A percentile compares a stretch with the other conserved stretches of the same genome.
These are phyloP conservation scores for Amblyopsis hoosieri DNA, from an alignment of 2,797 vertebrate genomes.

Conservation along the genomic window DNA sequence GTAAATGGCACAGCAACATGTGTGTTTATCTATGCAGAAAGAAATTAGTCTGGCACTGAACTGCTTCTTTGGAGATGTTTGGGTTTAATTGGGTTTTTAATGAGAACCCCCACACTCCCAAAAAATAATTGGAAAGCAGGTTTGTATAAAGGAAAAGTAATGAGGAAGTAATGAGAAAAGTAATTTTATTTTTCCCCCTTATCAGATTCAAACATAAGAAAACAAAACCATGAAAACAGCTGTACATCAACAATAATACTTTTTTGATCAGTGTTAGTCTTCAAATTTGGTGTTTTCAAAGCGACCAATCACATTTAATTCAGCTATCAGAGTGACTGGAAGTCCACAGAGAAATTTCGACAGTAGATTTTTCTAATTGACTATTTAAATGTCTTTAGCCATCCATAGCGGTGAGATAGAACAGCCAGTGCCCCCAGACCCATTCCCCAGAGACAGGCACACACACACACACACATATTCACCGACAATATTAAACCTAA, in stretches of 20 bases:
- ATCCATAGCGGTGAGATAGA: conserved; percentile 25
- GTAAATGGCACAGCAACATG: conserved; percentile 56
- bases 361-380: conserved; percentile 54
- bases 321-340: conserved; percentile 20
- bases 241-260: not conserved
- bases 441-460: not conserved
- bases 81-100: conserved; percentile 70
- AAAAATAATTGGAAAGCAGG: conserved; percentile 10
- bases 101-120: conserved; percentile 45
- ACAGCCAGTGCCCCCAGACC: not conserved
- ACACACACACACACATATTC: conserved; percentile 1
- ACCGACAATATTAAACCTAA: conserved; percentile 11
- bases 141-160: conserved; percentile 8
- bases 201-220: conserved; percentile 8
- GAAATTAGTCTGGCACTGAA: conserved; percentile 65
- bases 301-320: conserved; percentile 14
- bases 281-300: conserved; percentile 14
- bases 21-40: conserved; percentile 63
- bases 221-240: conserved; percentile 5
- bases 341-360: conserved; percentile 52
- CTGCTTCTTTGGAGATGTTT: conserved; percentile 58
- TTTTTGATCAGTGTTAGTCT: conserved; percentile 8
- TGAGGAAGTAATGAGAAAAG: not conserved
- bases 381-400: conserved; percentile 53
- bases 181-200: not conserved